Conservation (phyloP, 2,797 vertebrate genomes). For the Myoxocephalus aenaeus region DNA sequence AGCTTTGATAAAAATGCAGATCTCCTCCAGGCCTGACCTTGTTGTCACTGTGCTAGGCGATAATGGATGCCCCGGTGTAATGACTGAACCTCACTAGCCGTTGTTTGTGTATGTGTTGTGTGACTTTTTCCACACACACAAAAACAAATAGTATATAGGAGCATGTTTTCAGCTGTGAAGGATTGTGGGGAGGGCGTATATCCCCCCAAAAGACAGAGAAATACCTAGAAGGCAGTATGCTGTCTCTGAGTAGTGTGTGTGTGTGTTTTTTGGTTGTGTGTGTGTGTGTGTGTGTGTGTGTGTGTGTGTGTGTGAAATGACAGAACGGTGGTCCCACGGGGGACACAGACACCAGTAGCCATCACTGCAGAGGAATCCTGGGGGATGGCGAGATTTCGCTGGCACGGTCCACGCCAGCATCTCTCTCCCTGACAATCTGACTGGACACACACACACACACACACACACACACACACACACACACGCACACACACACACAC, state of each 20-base stretch:
- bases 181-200: conserved; percentile 30
- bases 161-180: conserved; percentile 32
- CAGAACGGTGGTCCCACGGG: conserved; percentile 45
- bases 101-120: conserved; percentile 24
- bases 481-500: conserved; percentile 40
- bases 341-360: conserved; percentile 64
- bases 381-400: conserved; percentile 56
- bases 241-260: conserved; percentile 38
- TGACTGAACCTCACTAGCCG: conserved; percentile 30
- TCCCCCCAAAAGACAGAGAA: conserved; percentile 31
- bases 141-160: conserved; percentile 16
- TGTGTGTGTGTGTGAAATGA: conserved; percentile 50
- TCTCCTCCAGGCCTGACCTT: conserved; percentile 63
- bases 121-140: conserved; percentile 9
- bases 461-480: conserved; percentile 37
- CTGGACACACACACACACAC: conserved; percentile 27
- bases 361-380: conserved; percentile 64
- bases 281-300: conserved; percentile 37
- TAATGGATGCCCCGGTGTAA: conserved; percentile 50
- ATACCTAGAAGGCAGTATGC: conserved; percentile 41
- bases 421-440: conserved; percentile 48
- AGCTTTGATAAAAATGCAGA: conserved; percentile 65
- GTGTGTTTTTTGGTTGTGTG: conserved; percentile 35
- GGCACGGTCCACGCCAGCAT: conserved; percentile 36
- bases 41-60: conserved; percentile 48